Evolutionary conservation across 2,797 vertebrate species (phyloP).

Genomic region (Malurus splendens): DNA sequence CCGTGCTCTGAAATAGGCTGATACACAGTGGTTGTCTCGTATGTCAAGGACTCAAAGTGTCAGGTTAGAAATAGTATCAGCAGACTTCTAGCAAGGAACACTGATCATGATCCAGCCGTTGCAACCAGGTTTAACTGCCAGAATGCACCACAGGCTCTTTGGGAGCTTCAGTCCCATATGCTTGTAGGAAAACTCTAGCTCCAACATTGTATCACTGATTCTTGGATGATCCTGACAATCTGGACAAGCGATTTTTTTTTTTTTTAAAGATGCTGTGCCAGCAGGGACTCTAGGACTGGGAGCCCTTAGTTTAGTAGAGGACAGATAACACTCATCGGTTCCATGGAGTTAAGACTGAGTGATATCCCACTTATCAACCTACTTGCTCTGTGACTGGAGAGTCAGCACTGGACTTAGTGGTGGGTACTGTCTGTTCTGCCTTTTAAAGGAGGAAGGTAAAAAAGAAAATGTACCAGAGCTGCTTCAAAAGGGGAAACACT

Average conservation of each 20-base stretch:
- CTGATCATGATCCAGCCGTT: rapidly evolving
- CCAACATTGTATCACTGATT: background rate
- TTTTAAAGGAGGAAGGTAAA: background rate
- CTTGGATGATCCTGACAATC: background rate
- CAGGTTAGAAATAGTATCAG: background rate
- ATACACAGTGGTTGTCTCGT: rapidly evolving
- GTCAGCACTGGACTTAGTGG: background rate
- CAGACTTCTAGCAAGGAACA: background rate
- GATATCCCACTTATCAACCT: background rate
- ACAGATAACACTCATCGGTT: background rate
- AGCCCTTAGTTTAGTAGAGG: background rate
- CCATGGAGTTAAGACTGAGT: background rate
- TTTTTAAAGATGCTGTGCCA: background rate
- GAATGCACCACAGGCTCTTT: background rate
- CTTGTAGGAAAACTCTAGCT: background rate
- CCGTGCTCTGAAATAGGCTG: background rate
- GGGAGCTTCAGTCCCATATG: background rate
- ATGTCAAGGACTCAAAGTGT: background rate
- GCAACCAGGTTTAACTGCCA: background rate
- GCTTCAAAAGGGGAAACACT: background rate
- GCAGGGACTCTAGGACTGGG: background rate
- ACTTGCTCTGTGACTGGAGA: background rate
- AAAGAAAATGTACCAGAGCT: background rate
- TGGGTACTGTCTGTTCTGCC: background rate
- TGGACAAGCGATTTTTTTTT: background rate